Conservation (phyloP, 2,113 vertebrate species). For the Cyprichromis sp. region DNA sequence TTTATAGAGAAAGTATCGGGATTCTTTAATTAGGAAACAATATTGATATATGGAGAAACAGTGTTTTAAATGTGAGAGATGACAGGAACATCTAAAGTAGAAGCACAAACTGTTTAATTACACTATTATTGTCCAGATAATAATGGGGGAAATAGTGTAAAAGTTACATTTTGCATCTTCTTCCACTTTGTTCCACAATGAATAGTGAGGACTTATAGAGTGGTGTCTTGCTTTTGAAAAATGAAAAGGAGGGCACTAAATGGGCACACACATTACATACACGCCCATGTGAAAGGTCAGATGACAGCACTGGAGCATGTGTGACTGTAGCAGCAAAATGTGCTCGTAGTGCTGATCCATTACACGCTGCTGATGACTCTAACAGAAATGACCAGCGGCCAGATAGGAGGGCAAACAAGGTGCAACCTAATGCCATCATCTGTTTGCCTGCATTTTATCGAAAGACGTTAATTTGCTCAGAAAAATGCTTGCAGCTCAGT, state of each 20-base stretch:
- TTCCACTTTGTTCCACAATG: neutral
- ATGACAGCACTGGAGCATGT: neutral
- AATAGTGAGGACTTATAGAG: neutral
- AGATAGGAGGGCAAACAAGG: neutral
- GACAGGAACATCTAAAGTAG: rapidly evolving
- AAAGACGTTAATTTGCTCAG: neutral
- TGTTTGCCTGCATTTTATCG: neutral
- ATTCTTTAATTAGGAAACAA: neutral
- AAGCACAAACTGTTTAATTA: neutral
- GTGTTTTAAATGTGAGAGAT: rapidly evolving
- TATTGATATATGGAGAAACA: neutral
- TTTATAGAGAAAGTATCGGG: rapidly evolving
- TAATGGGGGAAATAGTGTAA: rapidly evolving
- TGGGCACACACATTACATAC: neutral
- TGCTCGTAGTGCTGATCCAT: neutral
- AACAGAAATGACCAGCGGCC: neutral
- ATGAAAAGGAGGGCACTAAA: neutral
- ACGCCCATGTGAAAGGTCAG: neutral
- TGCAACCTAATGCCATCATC: slow-evolving; percentile 30
- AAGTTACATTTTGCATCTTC: neutral
- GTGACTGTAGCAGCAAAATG: neutral
- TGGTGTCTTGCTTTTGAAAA: neutral
- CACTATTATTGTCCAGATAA: neutral
- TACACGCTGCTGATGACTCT: neutral
- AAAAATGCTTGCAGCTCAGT: neutral